phyloP scores from a whole-genome alignment of 92 coral and sea anemone species.

The Bergia puertoricense region DNA sequence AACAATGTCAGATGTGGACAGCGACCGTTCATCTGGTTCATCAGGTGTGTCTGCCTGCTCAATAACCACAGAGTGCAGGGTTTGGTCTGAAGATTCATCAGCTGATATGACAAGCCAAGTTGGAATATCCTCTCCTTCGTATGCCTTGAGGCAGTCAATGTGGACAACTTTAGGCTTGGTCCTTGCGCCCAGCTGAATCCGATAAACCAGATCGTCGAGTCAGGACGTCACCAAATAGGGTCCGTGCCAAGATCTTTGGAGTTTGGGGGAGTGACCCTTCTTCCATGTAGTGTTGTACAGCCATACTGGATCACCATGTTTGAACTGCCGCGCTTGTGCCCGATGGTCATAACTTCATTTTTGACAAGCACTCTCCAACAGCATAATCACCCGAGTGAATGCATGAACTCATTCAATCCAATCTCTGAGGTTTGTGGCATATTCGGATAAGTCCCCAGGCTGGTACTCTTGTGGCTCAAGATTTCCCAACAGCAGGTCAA shows the following conservation, averaged over 20 bases:
- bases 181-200: too few species aligned
- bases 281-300: constrained; percentile 42
- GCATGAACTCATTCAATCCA: constrained; percentile 24
- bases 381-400: constrained; percentile 38
- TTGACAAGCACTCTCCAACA: constrained; percentile 27
- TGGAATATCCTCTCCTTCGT: too few species aligned
- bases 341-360: constrained; percentile 40
- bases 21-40: too few species aligned
- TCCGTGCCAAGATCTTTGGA: background rate
- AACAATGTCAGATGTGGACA: too few species aligned
- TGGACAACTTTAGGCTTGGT: too few species aligned
- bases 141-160: too few species aligned
- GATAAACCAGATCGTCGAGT: background rate
- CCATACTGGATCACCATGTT: constrained; percentile 46
- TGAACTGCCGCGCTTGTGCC: constrained; percentile 31
- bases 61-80: too few species aligned
- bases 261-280: constrained; percentile 46
- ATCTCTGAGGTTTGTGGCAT: background rate
- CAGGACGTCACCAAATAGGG: background rate
- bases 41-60: too few species aligned
- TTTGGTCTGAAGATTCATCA: too few species aligned
- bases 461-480: constrained; percentile 11
- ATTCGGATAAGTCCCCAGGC: background rate
- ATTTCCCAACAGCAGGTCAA: constrained; percentile 25
- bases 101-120: too few species aligned